Percentiles rank a stretch among this genome's conserved stretches.
These are phyloP conservation scores for Gymnogyps californianus DNA, from an alignment of 2,113 vertebrate species.

Conservation along the genomic window DNA sequence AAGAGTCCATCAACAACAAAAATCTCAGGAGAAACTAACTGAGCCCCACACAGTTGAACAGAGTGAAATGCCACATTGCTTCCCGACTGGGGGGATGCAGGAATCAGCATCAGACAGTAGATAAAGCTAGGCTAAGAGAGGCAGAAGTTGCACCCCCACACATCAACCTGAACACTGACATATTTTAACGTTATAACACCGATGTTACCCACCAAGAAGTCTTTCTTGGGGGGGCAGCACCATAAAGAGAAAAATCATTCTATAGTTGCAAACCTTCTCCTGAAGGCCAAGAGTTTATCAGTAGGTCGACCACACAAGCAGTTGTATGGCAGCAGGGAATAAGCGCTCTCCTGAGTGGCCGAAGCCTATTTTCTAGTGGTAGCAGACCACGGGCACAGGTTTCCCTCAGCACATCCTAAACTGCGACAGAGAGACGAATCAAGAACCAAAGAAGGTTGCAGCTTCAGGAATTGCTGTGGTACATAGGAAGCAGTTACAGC, in stretches of 20 bases:
- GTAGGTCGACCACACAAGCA: not conserved
- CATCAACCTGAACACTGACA: not conserved
- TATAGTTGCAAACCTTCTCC: not conserved
- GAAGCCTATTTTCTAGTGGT: not conserved
- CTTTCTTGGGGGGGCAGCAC: not conserved
- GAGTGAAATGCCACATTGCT: not conserved
- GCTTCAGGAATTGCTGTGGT: not conserved
- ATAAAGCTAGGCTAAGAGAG: not conserved
- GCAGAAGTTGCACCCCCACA: not conserved
- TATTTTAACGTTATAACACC: not conserved
- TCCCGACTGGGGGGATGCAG: not conserved
- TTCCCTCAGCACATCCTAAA: not conserved
- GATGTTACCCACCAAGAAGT: not conserved
- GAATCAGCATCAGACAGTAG: not conserved
- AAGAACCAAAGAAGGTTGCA: not conserved
- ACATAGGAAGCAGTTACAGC: not conserved
- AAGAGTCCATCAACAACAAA: not conserved
- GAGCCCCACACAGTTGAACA: not conserved
- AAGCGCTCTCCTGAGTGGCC: rapidly evolving
- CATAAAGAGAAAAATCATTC: not conserved
- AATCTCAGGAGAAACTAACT: not conserved
- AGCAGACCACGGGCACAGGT: not conserved
- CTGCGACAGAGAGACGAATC: not conserved
- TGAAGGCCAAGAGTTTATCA: not conserved
- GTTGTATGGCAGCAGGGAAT: not conserved